Evolutionary conservation across 2,113 vertebrate genomes (phyloP), one percentile per base, ranked within the genome.

Genomic region (Formicarius rufipectus): DNA sequence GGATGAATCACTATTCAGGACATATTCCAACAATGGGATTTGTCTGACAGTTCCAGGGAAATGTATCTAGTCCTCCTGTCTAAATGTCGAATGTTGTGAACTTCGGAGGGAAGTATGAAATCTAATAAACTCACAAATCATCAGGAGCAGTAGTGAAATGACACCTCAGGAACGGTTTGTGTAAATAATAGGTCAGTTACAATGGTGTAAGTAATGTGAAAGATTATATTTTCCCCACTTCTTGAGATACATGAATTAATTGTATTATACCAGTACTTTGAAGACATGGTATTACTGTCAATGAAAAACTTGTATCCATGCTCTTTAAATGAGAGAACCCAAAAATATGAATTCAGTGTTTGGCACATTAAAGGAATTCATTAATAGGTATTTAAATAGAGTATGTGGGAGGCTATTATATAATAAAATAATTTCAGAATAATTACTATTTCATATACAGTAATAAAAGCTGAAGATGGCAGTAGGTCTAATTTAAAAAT

Each of bases 41-140:
- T 96, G 72, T 92, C 87, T 97, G 91, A 94, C 94, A 87, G 73
- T 90, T 97, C 69, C 64, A 94, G 87, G 49, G 63, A 87, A 95
- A 93, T 14, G 9, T 64, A 93, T 95, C 66, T 94, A 39, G 78
- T 95, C 86, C 81, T 95, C 47, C 83, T 97, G 76, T 95, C 84
- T 97, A 95, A 97, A 94, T 97, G 91, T 96, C 93, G 37, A 96
- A 80, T 95, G 50, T 62, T 87, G 83, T 83, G 78, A 97, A 96
- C 84, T 96, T 96, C 0, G n/a, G 67, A 93, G 95, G 86, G 68
- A 95, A 87, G 89, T 90, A 90, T 96, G 83, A 92, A 95, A 93
- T 66, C 67, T 95, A 96, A 96, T 95, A 94, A 97, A 75, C 55
- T 95, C 96, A 84, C 87, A 92, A 56, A 92, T 84, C 16, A 2